phyloP scores from a whole-genome alignment of 2,888 invertebrate species.

The Brachynemurus nebulosus region DNA sequence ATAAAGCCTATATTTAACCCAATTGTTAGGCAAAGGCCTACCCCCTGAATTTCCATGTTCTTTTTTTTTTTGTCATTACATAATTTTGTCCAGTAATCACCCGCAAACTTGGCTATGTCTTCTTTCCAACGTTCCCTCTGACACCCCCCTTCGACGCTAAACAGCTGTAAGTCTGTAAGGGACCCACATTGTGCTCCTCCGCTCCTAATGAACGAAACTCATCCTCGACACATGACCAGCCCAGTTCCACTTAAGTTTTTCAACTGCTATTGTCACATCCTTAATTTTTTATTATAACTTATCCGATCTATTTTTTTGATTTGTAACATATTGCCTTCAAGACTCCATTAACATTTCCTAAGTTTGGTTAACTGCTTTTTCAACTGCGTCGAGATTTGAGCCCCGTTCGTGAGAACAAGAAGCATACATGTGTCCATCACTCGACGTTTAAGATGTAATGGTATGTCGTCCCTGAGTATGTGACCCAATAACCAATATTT shows the following conservation, averaged over 20 bases:
- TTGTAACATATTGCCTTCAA: neutral
- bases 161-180: neutral
- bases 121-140: too few species aligned
- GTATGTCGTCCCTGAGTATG: neutral
- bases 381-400: neutral
- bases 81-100: neutral
- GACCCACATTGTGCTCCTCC: neutral
- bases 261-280: too few species aligned
- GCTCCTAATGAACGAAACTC: neutral
- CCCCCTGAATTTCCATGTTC: neutral
- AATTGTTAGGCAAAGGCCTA: neutral
- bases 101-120: neutral
- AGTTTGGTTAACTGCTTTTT: neutral
- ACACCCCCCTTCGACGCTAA: neutral
- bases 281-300: too few species aligned
- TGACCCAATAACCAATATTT: neutral
- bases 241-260: neutral
- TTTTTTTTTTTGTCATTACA: neutral
- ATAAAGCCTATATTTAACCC: neutral
- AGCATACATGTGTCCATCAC: neutral
- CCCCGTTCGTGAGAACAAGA: neutral
- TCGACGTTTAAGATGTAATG: neutral
- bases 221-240: neutral
- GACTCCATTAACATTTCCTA: neutral
- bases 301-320: neutral